A percentile compares a stretch with the other conserved stretches of the same genome.
phyloP scores from a whole-genome alignment of 2,888 invertebrate genomes.

The Drosophila ezoana region DNA sequence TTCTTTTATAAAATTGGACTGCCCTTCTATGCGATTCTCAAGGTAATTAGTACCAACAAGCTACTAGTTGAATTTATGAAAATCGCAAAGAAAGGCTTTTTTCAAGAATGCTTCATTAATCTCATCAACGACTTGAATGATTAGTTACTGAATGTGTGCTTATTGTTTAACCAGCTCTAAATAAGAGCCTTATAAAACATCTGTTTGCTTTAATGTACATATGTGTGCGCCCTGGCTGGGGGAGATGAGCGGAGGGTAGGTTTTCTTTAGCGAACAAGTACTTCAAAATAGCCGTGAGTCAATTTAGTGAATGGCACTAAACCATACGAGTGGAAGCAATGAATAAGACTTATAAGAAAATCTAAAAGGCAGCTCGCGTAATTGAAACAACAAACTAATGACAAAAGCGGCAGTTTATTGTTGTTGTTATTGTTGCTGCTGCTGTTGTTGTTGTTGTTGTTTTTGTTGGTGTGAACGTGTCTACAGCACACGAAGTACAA shows the following conservation, averaged over 20 bases:
- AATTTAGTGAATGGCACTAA: conserved; percentile 45
- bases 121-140: neutral
- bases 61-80: neutral
- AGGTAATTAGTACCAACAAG: too few species aligned
- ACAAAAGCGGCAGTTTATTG: conserved; percentile 41
- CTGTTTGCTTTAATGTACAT: neutral
- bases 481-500: conserved; percentile 38
- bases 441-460: conserved; percentile 18
- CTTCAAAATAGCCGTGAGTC: conserved; percentile 38
- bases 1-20: too few species aligned
- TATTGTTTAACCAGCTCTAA: conserved; percentile 1
- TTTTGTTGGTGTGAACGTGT: conserved; percentile 49
- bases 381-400: conserved; percentile 55
- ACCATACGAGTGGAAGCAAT: conserved; percentile 5
- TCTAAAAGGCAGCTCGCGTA: conserved; percentile 19
- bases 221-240: neutral
- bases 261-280: conserved; percentile 26
- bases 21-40: too few species aligned
- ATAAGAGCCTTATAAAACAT: conserved; percentile 3
- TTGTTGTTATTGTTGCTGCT: conserved; percentile 9
- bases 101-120: neutral
- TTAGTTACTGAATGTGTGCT: neutral
- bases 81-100: neutral
- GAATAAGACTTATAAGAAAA: conserved; percentile 11
- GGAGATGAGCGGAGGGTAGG: neutral